Conservation (phyloP, 2,888 invertebrate genomes). For the Syrphus vitripennis region DNA sequence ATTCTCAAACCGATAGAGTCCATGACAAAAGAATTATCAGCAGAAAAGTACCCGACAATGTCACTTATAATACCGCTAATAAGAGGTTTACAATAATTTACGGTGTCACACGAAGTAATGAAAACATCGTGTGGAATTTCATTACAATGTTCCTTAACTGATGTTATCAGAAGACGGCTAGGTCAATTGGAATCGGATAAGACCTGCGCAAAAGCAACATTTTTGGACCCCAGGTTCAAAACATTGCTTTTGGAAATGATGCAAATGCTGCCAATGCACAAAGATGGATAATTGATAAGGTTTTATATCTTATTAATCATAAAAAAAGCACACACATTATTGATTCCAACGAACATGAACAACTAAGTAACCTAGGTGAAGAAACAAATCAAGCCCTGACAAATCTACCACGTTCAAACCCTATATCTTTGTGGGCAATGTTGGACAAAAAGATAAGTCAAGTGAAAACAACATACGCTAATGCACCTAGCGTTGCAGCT, state of each 20-base stretch:
- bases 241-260: constrained; percentile 31
- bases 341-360: not conserved
- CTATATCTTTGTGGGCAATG: constrained; percentile 15
- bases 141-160: not conserved
- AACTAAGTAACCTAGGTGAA: not conserved
- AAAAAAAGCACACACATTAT: not conserved
- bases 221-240: constrained; percentile 33
- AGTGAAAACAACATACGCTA: not conserved
- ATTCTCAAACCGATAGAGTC: not conserved
- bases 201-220: constrained; percentile 20
- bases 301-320: not conserved
- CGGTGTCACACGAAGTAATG: not conserved
- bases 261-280: not conserved
- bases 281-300: not conserved
- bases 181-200: constrained; percentile 14
- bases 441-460: constrained; percentile 13
- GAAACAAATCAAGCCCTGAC: not conserved
- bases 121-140: not conserved
- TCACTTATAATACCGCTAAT: too few relatives aligned
- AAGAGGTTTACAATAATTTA: too few relatives aligned
- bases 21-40: not conserved
- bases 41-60: not conserved
- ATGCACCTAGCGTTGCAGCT: constrained; percentile 4
- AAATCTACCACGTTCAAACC: not conserved
- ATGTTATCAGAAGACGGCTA: constrained; percentile 1